Percentiles rank a stretch among this genome's conserved stretches.
phyloP scores from a whole-genome alignment of 2,888 invertebrate species.

The Hypsopygia costalis region DNA sequence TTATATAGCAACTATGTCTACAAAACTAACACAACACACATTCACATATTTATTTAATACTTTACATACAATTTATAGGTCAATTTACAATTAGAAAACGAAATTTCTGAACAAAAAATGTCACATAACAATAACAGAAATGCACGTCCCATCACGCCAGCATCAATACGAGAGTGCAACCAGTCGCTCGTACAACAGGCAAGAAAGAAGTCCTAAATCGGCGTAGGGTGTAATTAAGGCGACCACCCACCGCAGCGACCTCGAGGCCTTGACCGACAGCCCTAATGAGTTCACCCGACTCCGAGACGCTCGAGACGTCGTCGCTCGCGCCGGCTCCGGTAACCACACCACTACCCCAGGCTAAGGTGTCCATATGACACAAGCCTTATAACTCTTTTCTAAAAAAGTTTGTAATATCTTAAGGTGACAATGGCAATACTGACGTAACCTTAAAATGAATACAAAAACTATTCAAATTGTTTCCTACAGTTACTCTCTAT shows the following conservation, averaged over 20 bases:
- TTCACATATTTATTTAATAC: no score
- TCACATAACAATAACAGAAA: not conserved
- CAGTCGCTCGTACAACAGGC: constrained; percentile 25
- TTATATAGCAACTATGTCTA: no score
- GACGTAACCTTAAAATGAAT: not conserved
- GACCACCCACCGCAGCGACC: constrained; percentile 75
- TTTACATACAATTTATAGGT: no score
- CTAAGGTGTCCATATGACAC: not conserved
- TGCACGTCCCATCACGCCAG: no score
- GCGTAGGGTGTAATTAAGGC: constrained; percentile 73
- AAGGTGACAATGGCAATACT: not conserved
- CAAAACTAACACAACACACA: no score
- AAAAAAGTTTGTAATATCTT: not conserved
- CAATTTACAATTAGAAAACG: no score
- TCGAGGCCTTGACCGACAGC: constrained; percentile 77
- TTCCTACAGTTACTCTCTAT: constrained; percentile 14
- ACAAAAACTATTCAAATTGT: not conserved
- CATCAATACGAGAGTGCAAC: not conserved
- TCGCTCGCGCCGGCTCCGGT: constrained; percentile 18
- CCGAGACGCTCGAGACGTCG: constrained; percentile 35
- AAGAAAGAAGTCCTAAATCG: constrained; percentile 58
- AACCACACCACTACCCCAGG: not conserved
- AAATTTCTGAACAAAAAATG: no score
- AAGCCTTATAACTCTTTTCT: not conserved
- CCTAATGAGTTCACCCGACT: constrained; percentile 72